Conservation (phyloP, 2,797 vertebrate species). For the Phaenicophaeus curvirostris region DNA sequence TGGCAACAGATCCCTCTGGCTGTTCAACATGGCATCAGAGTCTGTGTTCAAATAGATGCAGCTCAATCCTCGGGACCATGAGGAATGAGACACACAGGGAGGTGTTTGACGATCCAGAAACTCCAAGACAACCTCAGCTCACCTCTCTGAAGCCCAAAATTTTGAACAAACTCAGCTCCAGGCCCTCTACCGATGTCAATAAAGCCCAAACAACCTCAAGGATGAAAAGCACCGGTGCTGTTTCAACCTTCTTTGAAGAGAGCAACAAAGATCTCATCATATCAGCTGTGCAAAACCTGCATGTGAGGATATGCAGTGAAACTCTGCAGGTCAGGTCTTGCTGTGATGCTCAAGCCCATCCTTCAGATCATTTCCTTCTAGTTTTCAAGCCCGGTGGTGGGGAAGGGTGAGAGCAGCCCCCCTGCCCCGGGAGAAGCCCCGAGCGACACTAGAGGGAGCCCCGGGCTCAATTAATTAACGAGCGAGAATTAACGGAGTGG, state of each 20-base stretch:
- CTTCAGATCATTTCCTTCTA: not conserved
- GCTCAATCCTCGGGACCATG: too few species aligned
- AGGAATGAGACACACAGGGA: fast-evolving
- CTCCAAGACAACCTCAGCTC: not conserved
- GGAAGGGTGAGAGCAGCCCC: not conserved
- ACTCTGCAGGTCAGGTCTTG: not conserved
- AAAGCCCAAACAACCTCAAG: not conserved
- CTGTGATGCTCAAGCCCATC: not conserved
- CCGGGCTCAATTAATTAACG: conserved; percentile 25
- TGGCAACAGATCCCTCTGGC: not conserved
- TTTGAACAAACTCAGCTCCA: not conserved
- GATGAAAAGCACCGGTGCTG: not conserved
- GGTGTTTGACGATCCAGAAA: not conserved
- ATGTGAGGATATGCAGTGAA: not conserved
- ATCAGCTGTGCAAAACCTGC: fast-evolving
- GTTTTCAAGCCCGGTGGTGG: fast-evolving
- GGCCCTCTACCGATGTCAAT: not conserved
- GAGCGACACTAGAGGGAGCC: conserved; percentile 65
- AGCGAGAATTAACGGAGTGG: not conserved
- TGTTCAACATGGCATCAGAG: fast-evolving
- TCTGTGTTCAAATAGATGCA: fast-evolving
- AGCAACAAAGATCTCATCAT: fast-evolving
- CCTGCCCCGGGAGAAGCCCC: not conserved
- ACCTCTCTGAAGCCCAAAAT: not conserved
- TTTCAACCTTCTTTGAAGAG: too few species aligned